These are phyloP conservation scores for Pristionchus fissidentatus DNA, from an alignment of 2,888 invertebrate species.

Conservation along the genomic window DNA sequence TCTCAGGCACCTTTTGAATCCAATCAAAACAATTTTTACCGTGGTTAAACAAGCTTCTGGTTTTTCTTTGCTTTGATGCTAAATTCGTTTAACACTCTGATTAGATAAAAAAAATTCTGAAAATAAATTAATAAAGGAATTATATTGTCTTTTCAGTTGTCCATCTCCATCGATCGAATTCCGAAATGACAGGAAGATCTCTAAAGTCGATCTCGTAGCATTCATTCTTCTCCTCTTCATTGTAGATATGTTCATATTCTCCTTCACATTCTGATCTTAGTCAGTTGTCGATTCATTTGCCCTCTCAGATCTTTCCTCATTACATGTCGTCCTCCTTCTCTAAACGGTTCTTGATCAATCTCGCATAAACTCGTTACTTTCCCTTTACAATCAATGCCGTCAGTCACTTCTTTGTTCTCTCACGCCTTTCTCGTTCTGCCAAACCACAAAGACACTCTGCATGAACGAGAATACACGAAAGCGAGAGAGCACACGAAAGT, in stretches of 20 bases:
- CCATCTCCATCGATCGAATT: slow-evolving; percentile 30
- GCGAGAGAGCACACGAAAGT: too few species aligned
- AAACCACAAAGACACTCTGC: background rate
- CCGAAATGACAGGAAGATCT: slow-evolving; percentile 45
- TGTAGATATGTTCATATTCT: slow-evolving; percentile 48
- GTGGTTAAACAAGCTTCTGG: too few species aligned
- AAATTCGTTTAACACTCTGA: too few species aligned
- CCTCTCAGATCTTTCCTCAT: slow-evolving; percentile 11
- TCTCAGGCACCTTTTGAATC: slow-evolving; percentile 3
- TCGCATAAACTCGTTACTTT: slow-evolving; percentile 14
- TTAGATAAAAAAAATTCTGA: too few species aligned
- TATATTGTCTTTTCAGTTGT: slow-evolving; percentile 23
- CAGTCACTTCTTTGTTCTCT: slow-evolving; percentile 14
- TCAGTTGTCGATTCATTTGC: background rate
- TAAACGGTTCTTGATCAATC: background rate
- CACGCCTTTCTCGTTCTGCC: background rate
- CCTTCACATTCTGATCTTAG: slow-evolving; percentile 37
- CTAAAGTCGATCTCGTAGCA: slow-evolving; percentile 47
- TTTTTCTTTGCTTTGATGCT: too few species aligned
- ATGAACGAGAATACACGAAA: too few species aligned
- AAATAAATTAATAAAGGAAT: too few species aligned
- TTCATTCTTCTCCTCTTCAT: slow-evolving; percentile 46
- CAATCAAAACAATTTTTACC: background rate
- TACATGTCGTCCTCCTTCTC: background rate
- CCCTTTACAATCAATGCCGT: slow-evolving; percentile 5